A percentile compares a stretch with the other conserved stretches of the same genome.
Conservation (phyloP, 2,797 vertebrate species). For the Aulostomus chinensis region DNA sequence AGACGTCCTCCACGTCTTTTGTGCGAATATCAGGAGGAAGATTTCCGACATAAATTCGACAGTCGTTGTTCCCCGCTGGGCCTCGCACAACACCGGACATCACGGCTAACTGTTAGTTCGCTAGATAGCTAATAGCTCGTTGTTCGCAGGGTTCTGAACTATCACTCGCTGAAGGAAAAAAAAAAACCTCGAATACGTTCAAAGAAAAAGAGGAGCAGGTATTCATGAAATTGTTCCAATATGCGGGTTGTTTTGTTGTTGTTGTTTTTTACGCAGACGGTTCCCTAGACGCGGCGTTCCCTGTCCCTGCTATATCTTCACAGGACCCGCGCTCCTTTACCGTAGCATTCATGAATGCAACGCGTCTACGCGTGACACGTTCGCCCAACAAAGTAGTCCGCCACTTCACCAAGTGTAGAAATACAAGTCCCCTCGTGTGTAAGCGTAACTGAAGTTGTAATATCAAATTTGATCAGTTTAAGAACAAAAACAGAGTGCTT, state of each 20-base stretch:
- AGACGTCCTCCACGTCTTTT: slow-evolving; percentile 91
- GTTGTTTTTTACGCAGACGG: background rate
- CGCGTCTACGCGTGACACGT: slow-evolving; percentile 28
- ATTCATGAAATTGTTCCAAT: too few species aligned
- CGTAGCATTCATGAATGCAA: slow-evolving; percentile 36
- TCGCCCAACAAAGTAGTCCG: slow-evolving; percentile 76
- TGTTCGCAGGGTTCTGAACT: background rate
- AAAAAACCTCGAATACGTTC: background rate
- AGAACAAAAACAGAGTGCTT: too few species aligned
- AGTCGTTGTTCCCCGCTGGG: slow-evolving; percentile 86
- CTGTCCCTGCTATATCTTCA: slow-evolving; percentile 22
- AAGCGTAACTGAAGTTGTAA: too few species aligned
- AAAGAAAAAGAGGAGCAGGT: fast-evolving
- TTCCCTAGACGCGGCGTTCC: background rate
- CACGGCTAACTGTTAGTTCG: slow-evolving; percentile 23
- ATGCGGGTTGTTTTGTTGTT: too few species aligned
- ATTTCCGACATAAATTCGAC: slow-evolving; percentile 90
- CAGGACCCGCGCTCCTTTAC: slow-evolving; percentile 41
- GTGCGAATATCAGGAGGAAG: slow-evolving; percentile 91
- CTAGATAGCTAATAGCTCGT: slow-evolving; percentile 5
- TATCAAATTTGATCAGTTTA: too few species aligned
- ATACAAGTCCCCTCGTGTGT: too few species aligned
- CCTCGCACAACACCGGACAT: slow-evolving; percentile 84
- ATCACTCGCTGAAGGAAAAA: background rate
- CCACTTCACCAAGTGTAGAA: background rate